Evolutionary conservation across 2,888 invertebrate species (phyloP).

Genomic region (Nycteola revayana): DNA sequence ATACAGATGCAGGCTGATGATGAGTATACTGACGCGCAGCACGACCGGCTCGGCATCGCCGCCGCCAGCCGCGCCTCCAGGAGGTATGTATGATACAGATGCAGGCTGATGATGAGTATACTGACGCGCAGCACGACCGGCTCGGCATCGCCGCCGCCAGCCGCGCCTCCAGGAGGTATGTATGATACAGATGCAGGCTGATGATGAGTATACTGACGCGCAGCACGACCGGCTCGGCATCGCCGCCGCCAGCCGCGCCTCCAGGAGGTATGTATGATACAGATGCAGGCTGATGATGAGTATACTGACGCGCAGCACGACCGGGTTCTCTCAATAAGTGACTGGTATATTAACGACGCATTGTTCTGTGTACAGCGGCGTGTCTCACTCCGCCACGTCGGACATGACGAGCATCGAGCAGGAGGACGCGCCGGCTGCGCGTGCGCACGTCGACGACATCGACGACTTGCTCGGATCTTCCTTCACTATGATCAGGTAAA

Average conservation of each 20-base stretch:
- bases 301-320: conserved; percentile 71
- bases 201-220: no score
- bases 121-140: conserved; percentile 85
- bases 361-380: conserved; percentile 36
- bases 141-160: conserved; percentile 93
- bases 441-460: conserved; percentile 56
- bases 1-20: no score
- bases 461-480: conserved; percentile 71
- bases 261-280: no score
- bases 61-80: conserved; percentile 57
- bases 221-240: conserved; percentile 83
- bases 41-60: conserved; percentile 96
- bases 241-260: conserved; percentile 9
- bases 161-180: conserved; percentile 34
- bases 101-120: no score
- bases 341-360: no score
- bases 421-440: conserved; percentile 76
- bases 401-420: conserved; percentile 97
- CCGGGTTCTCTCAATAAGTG: no score
- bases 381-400: conserved; percentile 87
- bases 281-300: no score
- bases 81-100: conserved; percentile 36
- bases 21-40: conserved; percentile 73
- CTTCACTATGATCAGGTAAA: conserved; percentile 84
- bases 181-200: no score